Evolutionary conservation across 2,113 vertebrate genomes (phyloP).

Genomic region (Glareola pratincola): DNA sequence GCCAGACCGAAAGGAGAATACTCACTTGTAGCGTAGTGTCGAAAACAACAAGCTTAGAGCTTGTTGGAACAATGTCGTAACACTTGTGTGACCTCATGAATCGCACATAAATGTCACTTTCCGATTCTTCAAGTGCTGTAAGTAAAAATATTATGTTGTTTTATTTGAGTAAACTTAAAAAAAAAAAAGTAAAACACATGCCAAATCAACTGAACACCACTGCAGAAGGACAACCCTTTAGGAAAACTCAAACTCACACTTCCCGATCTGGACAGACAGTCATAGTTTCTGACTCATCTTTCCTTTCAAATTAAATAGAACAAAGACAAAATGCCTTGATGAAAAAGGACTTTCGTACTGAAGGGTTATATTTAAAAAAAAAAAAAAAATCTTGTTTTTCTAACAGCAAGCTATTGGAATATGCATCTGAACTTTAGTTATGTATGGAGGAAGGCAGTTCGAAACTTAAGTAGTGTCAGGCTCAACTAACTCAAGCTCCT

Average conservation of each 20-base stretch:
- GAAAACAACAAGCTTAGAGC: conserved; percentile 97
- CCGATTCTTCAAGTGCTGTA: conserved; percentile 85
- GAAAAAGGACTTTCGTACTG: not conserved
- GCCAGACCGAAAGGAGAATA: not conserved
- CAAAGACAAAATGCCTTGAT: not conserved
- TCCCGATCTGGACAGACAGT: not conserved
- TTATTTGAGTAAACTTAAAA: conserved; percentile 12
- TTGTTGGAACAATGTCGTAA: conserved; percentile 97
- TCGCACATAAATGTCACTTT: conserved; percentile 94
- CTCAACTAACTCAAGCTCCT: not conserved
- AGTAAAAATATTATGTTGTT: conserved; percentile 47
- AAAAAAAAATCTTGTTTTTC: not conserved
- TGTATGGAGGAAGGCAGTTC: not conserved
- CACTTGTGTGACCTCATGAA: conserved; percentile 99
- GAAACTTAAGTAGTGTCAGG: not conserved
- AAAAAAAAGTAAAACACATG: not conserved
- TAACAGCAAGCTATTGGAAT: not conserved
- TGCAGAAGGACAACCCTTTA: not conserved
- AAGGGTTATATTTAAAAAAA: not conserved
- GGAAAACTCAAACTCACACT: not conserved
- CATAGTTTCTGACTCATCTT: not conserved
- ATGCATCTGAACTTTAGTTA: not conserved
- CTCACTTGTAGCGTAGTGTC: conserved; percentile 95
- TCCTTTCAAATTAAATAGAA: not conserved
- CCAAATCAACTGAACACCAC: not conserved